Evolutionary conservation across 2,888 invertebrate genomes (phyloP).

Genomic region (Tromatobia lineatoria): DNA sequence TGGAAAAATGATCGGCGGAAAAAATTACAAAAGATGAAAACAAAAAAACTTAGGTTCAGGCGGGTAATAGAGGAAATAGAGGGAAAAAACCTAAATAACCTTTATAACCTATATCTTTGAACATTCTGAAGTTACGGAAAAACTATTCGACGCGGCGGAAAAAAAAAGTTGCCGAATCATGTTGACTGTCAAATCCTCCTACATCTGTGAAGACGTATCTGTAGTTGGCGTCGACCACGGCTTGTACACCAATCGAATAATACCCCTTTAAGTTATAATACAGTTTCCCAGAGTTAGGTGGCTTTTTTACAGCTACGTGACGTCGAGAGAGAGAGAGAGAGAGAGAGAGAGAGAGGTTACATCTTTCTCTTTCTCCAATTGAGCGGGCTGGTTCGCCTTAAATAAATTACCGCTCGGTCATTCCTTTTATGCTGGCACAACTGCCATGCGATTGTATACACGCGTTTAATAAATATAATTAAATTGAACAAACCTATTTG

Average conservation of each 20-base stretch:
- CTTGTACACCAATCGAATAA: constrained; percentile 1
- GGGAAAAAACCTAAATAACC: too few relatives aligned
- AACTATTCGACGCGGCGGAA: too few relatives aligned
- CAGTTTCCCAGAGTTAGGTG: not conserved
- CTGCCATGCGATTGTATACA: constrained; percentile 35
- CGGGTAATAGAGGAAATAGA: too few relatives aligned
- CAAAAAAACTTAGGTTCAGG: too few relatives aligned
- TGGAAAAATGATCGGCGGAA: too few relatives aligned
- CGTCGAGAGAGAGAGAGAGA: too few relatives aligned
- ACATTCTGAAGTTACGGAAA: too few relatives aligned
- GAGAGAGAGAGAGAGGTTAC: constrained; percentile 1
- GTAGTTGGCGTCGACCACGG: not conserved
- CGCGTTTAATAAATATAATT: constrained; percentile 27
- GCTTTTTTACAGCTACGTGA: constrained; percentile 3
- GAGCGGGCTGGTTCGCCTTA: not conserved
- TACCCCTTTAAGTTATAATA: not conserved
- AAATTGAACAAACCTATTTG: constrained; percentile 24
- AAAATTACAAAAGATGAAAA: too few relatives aligned
- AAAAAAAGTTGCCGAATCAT: not conserved
- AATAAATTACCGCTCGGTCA: constrained; percentile 28
- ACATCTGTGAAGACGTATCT: constrained; percentile 1
- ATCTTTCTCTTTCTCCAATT: not conserved
- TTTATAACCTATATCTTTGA: too few relatives aligned
- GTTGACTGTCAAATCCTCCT: constrained; percentile 1
- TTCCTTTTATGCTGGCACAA: constrained; percentile 39